Conservation (phyloP, 1,140 invertebrate genomes). For the Philopotamus ludificatus region DNA sequence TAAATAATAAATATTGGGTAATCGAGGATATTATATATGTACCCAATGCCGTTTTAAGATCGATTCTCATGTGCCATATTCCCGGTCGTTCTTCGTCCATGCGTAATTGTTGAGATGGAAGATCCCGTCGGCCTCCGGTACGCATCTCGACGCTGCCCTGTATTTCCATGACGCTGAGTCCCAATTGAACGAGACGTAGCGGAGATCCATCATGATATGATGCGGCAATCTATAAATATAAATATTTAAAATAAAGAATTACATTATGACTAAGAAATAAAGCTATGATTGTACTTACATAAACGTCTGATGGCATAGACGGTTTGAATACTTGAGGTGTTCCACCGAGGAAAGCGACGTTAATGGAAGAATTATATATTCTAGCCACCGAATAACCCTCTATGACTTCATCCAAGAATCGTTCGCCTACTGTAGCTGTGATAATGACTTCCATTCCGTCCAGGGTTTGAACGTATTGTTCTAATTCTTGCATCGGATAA, state of each 20-base stretch:
- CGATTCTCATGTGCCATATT: constrained; percentile 76
- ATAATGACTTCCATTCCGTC: constrained; percentile 85
- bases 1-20: constrained; percentile 1
- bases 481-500: constrained; percentile 79
- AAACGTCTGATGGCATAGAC: constrained; percentile 79
- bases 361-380: constrained; percentile 82
- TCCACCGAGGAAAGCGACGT: constrained; percentile 82
- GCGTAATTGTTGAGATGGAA: constrained; percentile 57
- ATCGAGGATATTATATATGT: constrained; percentile 5
- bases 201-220: constrained; percentile 78
- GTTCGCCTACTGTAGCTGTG: constrained; percentile 84
- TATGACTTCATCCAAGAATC: constrained; percentile 82
- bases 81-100: constrained; percentile 62
- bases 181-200: constrained; percentile 58
- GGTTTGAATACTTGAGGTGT: constrained; percentile 93
- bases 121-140: constrained; percentile 56
- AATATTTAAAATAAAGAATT: constrained; percentile 25
- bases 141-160: constrained; percentile 58
- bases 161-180: constrained; percentile 61
- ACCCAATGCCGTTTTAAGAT: constrained; percentile 64
- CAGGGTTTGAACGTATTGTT: constrained; percentile 63
- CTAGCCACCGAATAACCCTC: constrained; percentile 84
- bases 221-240: constrained; percentile 61
- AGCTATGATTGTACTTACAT: constrained; percentile 59
- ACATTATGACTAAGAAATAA: constrained; percentile 8